Percentiles rank a stretch among this genome's conserved stretches.
These are phyloP conservation scores for Emberiza fucata DNA, from an alignment of 2,113 vertebrate genomes.

Conservation along the genomic window DNA sequence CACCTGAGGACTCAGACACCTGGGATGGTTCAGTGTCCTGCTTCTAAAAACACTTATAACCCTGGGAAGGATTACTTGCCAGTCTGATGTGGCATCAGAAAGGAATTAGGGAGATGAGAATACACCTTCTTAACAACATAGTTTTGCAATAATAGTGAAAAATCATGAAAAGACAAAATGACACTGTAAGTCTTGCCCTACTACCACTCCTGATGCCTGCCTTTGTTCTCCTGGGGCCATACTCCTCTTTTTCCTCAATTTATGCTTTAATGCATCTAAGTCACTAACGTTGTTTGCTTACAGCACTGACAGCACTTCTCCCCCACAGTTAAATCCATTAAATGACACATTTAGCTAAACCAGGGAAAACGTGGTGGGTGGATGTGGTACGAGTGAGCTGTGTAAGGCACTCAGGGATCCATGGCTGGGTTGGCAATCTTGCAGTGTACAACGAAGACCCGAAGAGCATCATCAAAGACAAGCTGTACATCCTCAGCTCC, in stretches of 20 bases:
- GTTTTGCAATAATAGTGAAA: neutral
- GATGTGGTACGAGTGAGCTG: neutral
- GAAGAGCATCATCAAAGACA: neutral
- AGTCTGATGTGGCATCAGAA: neutral
- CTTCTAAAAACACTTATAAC: neutral
- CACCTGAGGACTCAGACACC: neutral
- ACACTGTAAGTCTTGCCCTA: neutral
- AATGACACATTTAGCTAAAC: neutral
- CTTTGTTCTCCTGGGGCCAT: fast-evolving
- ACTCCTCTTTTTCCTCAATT: neutral
- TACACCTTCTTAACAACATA: neutral
- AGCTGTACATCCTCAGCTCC: neutral
- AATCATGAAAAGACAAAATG: neutral
- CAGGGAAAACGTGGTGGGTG: neutral
- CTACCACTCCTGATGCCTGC: neutral
- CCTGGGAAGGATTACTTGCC: neutral
- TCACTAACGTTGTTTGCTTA: neutral
- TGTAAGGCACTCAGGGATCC: neutral
- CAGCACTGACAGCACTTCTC: neutral
- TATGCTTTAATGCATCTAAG: neutral
- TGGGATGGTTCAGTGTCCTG: neutral
- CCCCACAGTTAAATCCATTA: neutral
- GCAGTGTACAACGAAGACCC: neutral
- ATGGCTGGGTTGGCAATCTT: neutral
- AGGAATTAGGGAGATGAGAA: neutral